Base-by-base conservation (phyloP, 2,888 invertebrate species). In the Sceliomorpha sp. region DNA sequence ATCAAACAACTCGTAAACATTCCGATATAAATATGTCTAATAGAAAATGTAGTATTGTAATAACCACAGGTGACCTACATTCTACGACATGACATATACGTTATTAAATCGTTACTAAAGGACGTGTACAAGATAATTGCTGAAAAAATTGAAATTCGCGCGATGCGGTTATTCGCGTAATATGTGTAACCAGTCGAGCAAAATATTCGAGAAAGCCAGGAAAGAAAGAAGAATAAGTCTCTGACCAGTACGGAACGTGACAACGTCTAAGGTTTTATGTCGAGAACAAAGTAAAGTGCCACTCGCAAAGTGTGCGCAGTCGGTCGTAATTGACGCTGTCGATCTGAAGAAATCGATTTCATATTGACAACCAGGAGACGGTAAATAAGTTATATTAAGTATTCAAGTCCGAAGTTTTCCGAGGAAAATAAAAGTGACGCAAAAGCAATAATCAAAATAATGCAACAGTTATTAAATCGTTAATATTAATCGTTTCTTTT, bases 151-250 rank as follows among this genome's bases (percentile, higher is more conserved):
- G 40, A 59, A 48, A 56, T 59, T 40, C 42, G 10, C 27, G 48
- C 39, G 50, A 60, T 42, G 44, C 42, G 48, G 50, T 27, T 60
- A 50, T 60, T 27, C 24, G 31, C 27, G 50, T 17, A 44, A 60
- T 50, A 34, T 42, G 50, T 51, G 44, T 40, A 32, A 1, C 44
- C 26, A 50, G 60, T 50, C 44, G 42, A 42, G 60, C 40, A 36
- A 50, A 60, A 60, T 34, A 50, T 50, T 50, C 47, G 29, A 50
- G 50, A 50, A 60, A 60, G 50, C 31, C 36, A 44, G 34, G 36
- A 29, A 60, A 60, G 60, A 60, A 60, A 50, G 10, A 48, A 42
- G 36, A 31, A 60, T 59, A 59, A 59, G 59, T 44, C 50, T 32
- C 60, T 47, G 50, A 37, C 44, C 44, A 13, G 50, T 60, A 50